A percentile compares a stretch with the other conserved stretches of the same genome.
These are phyloP conservation scores for Spongia lamella DNA, from an alignment of 37 sponge, comb jelly and placozoan species.

Conservation along the genomic window DNA sequence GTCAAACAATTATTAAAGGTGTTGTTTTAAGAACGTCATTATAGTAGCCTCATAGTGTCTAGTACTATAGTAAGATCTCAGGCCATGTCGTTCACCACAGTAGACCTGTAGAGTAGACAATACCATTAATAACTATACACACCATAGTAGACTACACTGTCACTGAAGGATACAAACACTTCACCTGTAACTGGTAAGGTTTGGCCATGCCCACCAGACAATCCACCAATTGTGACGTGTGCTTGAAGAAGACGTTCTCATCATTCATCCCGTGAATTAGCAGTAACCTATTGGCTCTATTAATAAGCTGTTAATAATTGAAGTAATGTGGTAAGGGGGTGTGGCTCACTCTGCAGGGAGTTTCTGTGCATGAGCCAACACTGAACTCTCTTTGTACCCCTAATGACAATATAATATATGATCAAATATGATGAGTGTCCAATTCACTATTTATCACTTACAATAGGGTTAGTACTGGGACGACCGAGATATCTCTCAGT, in stretches of 20 bases:
- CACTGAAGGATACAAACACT: too few relatives aligned
- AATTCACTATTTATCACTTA: too few relatives aligned
- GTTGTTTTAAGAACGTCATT: constrained; percentile 33
- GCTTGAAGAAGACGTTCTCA: constrained; percentile 91
- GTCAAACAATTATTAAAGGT: too few relatives aligned
- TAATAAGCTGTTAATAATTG: not conserved
- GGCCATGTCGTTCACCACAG: constrained; percentile 68
- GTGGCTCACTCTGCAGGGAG: constrained; percentile 44
- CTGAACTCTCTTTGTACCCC: constrained; percentile 38
- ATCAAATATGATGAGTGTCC: too few relatives aligned
- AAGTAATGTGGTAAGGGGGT: not conserved
- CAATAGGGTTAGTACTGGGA: too few relatives aligned
- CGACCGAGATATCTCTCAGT: constrained; percentile 85
- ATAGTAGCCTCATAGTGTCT: constrained; percentile 64
- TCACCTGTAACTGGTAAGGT: constrained; percentile 67
- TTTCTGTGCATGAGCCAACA: constrained; percentile 14
- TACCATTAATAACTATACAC: too few relatives aligned
- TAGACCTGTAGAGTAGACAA: constrained; percentile 43
- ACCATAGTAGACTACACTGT: too few relatives aligned
- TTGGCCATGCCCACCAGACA: constrained; percentile 53
- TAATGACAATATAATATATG: not conserved
- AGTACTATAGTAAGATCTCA: constrained; percentile 18
- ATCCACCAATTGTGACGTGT: constrained; percentile 63
- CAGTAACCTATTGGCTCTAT: constrained; percentile 70
- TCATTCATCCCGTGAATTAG: constrained; percentile 85